phyloP scores from a whole-genome alignment of 2,113 vertebrate species.

The Xiphophorus maculatus region DNA sequence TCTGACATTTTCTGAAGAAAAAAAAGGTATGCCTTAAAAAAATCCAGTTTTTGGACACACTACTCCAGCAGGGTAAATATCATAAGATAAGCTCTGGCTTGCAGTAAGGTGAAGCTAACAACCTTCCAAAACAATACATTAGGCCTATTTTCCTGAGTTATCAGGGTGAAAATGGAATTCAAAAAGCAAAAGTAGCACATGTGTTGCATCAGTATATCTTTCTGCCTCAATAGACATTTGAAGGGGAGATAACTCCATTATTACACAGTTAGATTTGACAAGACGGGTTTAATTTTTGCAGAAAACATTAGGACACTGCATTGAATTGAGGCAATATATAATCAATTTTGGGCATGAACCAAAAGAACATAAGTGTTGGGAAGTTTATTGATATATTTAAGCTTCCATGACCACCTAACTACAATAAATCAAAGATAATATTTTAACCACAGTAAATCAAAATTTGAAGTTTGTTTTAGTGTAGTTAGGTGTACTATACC shows the following conservation, averaged over 20 bases:
- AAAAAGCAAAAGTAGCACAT: constrained; percentile 8
- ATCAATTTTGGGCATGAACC: constrained; percentile 11
- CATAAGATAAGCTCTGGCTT: constrained; percentile 32
- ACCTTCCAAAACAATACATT: constrained; percentile 36
- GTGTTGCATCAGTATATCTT: constrained; percentile 20
- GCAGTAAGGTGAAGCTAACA: constrained; percentile 27
- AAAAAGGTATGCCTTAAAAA: constrained; percentile 20
- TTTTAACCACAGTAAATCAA: too few relatives aligned
- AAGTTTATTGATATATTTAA: constrained; percentile 9
- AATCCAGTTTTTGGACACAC: constrained; percentile 21
- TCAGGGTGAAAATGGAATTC: constrained; percentile 39
- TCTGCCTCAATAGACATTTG: constrained; percentile 4
- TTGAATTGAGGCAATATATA: neutral
- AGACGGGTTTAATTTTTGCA: constrained; percentile 34
- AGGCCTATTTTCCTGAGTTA: constrained; percentile 24
- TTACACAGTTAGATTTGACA: constrained; percentile 32
- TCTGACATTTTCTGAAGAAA: constrained; percentile 10
- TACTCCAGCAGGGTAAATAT: constrained; percentile 35
- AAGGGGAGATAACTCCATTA: constrained; percentile 34
- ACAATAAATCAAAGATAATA: too few relatives aligned
- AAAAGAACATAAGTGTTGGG: neutral
- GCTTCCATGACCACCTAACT: neutral
- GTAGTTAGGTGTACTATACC: too few relatives aligned
- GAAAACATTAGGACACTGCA: neutral
- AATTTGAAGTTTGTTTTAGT: too few relatives aligned